Evolutionary conservation across 2,797 vertebrate genomes (phyloP).

Genomic region (Macrochelys suwanniensis): DNA sequence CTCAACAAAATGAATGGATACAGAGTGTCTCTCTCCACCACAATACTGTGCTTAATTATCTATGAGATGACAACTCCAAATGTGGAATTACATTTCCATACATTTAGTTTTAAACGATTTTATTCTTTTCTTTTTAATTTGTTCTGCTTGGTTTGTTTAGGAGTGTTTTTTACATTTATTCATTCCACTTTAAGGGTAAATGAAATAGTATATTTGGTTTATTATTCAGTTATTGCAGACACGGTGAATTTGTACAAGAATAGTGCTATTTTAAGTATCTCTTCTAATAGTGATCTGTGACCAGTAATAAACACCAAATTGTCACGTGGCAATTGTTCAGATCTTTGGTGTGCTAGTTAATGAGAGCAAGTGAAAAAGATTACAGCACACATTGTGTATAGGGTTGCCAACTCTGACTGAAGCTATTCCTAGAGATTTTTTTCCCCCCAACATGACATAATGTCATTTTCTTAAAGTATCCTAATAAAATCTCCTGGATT

Average conservation of each 20-base stretch:
- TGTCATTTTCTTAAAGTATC: too few relatives aligned
- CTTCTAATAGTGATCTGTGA: neutral
- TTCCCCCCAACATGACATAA: too few relatives aligned
- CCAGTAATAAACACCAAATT: neutral
- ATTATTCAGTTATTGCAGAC: neutral
- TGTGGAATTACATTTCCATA: too few relatives aligned
- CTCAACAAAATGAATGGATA: too few relatives aligned
- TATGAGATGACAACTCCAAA: too few relatives aligned
- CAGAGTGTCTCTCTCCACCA: too few relatives aligned
- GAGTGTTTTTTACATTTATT: neutral
- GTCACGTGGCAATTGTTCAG: neutral
- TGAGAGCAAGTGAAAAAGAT: neutral
- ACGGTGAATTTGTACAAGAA: neutral
- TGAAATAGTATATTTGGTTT: neutral
- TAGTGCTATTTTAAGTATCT: neutral
- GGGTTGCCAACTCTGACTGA: too few relatives aligned
- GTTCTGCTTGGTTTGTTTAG: rapidly evolving
- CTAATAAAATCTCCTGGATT: too few relatives aligned
- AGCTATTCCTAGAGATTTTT: too few relatives aligned
- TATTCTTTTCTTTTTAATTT: neutral
- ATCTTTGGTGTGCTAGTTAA: neutral
- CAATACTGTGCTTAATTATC: too few relatives aligned
- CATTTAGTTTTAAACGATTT: too few relatives aligned
- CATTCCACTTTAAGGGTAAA: neutral
- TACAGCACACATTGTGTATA: neutral